Percentiles rank a stretch among this genome's conserved stretches.
Conservation (phyloP, 2,797 vertebrate species). For the Chromobotia macracanthus region DNA sequence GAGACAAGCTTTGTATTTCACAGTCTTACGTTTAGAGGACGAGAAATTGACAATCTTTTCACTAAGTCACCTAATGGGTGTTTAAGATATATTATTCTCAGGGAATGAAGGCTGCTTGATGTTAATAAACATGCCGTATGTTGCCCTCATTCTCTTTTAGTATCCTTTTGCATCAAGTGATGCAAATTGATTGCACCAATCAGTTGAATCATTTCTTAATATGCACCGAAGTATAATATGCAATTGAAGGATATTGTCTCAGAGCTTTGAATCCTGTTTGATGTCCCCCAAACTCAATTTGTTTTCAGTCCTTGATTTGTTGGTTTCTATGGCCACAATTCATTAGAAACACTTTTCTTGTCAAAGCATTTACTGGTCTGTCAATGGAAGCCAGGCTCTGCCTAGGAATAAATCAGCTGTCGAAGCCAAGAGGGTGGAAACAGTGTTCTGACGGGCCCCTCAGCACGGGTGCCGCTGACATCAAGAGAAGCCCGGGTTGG, state of each 20-base stretch:
- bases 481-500: conserved; percentile 37
- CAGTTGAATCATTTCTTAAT: conserved; percentile 13
- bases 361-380: conserved; percentile 65
- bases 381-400: conserved; percentile 59
- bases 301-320: conserved; percentile 60
- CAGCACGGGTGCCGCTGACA: conserved; percentile 49
- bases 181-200: conserved; percentile 26
- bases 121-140: conserved; percentile 63
- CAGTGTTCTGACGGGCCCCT: no score
- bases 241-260: conserved; percentile 47
- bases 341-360: conserved; percentile 68
- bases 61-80: conserved; percentile 65
- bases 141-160: conserved; percentile 11
- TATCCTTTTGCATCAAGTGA: conserved; percentile 38
- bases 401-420: conserved; percentile 58
- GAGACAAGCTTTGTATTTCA: conserved; percentile 69
- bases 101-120: conserved; percentile 64
- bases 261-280: conserved; percentile 40
- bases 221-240: no score
- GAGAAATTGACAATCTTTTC: conserved; percentile 74
- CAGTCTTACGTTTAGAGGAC: conserved; percentile 73
- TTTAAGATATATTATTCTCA: conserved; percentile 58
- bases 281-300: conserved; percentile 57
- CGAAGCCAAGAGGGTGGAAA: no score
- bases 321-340: conserved; percentile 71